These are phyloP conservation scores for Periparus ater DNA, from an alignment of 2,797 vertebrate genomes.

Conservation along the genomic window DNA sequence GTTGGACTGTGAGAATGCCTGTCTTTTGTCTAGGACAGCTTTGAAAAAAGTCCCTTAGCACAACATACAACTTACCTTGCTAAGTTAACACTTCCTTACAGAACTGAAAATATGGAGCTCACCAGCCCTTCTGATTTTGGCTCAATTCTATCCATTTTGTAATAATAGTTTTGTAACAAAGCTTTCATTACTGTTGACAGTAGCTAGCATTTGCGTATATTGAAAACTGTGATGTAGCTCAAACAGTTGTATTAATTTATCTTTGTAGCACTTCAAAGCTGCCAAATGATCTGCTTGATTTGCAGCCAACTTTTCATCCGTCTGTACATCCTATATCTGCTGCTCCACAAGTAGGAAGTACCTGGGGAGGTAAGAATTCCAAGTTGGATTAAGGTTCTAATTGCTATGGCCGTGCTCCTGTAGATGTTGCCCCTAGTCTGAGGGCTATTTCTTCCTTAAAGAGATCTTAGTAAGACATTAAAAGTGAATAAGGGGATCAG, in stretches of 20 bases:
- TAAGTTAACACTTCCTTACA: neutral
- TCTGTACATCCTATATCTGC: slow-evolving; percentile 84
- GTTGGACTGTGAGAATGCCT: neutral
- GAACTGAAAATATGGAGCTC: neutral
- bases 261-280: slow-evolving; percentile 87
- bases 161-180: neutral
- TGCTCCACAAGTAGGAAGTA: slow-evolving; percentile 86
- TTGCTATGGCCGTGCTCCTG: neutral
- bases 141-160: neutral
- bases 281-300: slow-evolving; percentile 93
- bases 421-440: neutral
- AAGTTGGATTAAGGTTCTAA: neutral
- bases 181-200: neutral
- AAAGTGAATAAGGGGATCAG: neutral
- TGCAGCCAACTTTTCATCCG: slow-evolving; percentile 92
- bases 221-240: neutral
- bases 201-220: neutral
- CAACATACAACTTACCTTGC: neutral
- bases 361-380: slow-evolving; percentile 90
- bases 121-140: neutral
- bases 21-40: neutral
- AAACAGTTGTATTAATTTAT: slow-evolving; percentile 64
- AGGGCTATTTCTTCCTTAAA: neutral
- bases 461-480: neutral
- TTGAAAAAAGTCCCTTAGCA: neutral